A percentile compares a stretch with the other conserved stretches of the same genome.
Evolutionary conservation across 2,797 vertebrate genomes (phyloP).

Genomic region (Enteromius afrohamiltoni): DNA sequence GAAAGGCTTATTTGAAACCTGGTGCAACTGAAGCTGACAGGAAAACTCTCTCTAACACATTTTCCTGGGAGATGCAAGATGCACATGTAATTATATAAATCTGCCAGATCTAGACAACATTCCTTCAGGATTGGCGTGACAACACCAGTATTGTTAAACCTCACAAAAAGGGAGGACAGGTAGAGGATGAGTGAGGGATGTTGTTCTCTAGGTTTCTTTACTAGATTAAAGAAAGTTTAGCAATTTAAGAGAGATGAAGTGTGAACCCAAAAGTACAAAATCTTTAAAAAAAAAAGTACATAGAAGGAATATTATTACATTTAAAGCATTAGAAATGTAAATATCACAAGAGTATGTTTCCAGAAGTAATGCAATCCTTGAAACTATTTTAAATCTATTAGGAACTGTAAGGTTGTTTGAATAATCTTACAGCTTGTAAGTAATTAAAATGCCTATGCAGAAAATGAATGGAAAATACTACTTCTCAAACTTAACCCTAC

Average conservation of each 20-base stretch:
- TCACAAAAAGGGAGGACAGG: neutral
- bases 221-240: neutral
- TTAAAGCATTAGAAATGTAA: neutral
- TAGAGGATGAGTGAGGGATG: neutral
- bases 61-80: constrained; percentile 1
- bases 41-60: neutral
- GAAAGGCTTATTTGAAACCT: constrained; percentile 4
- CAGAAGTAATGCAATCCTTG: neutral
- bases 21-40: neutral
- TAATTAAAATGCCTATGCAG: neutral
- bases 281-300: neutral
- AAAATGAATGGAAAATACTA: neutral
- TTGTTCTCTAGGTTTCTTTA: neutral
- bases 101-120: constrained; percentile 3
- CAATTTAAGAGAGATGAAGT: neutral
- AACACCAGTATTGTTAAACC: neutral
- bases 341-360: neutral
- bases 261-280: neutral
- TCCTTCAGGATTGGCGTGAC: neutral
- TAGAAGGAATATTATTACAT: neutral
- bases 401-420: neutral
- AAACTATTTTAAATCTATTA: too few relatives aligned
- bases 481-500: neutral
- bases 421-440: neutral
- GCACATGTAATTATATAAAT: neutral